Evolutionary conservation across 2,797 vertebrate species (phyloP).

Genomic region (Cygnus olor): DNA sequence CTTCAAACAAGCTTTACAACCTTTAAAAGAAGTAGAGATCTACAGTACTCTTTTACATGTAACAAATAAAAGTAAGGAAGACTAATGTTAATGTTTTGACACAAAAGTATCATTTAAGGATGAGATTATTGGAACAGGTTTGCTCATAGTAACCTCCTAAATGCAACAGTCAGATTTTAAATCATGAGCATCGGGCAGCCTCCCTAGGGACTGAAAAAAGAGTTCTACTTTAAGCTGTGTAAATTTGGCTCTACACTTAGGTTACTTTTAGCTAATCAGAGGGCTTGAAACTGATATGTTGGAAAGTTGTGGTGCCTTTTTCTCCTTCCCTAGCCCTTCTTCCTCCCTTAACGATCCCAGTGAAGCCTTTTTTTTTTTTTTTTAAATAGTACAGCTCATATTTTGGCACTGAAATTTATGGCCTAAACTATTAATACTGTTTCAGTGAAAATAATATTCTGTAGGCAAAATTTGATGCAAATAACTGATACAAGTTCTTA

Average conservation of each 20-base stretch:
- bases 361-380: fast-evolving
- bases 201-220: not conserved
- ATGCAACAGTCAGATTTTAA: not conserved
- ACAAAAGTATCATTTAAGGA: not conserved
- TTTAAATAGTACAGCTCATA: not conserved
- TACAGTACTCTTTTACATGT: not conserved
- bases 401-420: not conserved
- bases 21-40: not conserved
- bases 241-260: not conserved
- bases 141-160: not conserved
- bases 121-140: not conserved
- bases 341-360: not conserved
- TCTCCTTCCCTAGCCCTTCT: not conserved
- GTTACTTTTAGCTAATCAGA: not conserved
- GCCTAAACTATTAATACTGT: not conserved
- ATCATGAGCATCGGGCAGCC: not conserved
- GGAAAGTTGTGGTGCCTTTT: not conserved
- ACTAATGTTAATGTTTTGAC: not conserved
- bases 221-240: not conserved
- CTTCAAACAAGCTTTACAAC: not conserved
- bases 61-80: not conserved
- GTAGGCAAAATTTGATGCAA: not conserved
- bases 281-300: not conserved
- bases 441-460: not conserved
- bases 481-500: not conserved